Percentiles rank a stretch among this genome's conserved stretches.
These are phyloP conservation scores for Apis dorsata DNA, from an alignment of 1,140 invertebrate species.

Conservation along the genomic window DNA sequence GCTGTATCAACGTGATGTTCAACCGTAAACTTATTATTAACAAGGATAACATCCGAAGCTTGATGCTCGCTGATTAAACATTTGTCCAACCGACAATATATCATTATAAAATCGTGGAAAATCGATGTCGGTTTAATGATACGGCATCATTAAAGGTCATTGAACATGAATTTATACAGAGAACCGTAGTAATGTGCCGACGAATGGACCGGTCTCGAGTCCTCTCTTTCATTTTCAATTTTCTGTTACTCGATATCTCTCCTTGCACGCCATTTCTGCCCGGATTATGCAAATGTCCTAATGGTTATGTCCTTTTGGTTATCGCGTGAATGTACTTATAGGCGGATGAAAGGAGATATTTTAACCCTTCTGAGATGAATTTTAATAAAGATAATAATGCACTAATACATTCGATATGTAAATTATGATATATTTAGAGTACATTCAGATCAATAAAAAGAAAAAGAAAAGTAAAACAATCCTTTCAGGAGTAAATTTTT, in stretches of 20 bases:
- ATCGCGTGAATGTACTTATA: not conserved
- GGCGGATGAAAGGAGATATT: not conserved
- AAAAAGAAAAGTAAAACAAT: too few species aligned
- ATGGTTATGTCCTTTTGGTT: conserved; percentile 18
- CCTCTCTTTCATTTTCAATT: conserved; percentile 54
- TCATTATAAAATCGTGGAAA: conserved; percentile 18
- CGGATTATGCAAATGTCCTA: conserved; percentile 56
- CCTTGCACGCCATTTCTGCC: conserved; percentile 34
- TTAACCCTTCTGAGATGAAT: too few species aligned
- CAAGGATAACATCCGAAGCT: not conserved
- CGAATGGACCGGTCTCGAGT: conserved; percentile 17
- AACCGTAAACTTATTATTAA: not conserved
- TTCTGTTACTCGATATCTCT: conserved; percentile 52
- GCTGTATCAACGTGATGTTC: not conserved
- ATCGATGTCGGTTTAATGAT: not conserved
- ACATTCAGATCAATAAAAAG: too few species aligned
- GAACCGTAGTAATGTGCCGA: conserved; percentile 21
- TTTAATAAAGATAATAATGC: too few species aligned
- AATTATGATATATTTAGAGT: too few species aligned
- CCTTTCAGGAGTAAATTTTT: too few species aligned
- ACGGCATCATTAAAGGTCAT: conserved; percentile 16
- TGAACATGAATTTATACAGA: conserved; percentile 51
- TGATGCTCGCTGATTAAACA: not conserved
- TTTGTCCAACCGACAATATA: not conserved
- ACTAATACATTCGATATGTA: too few species aligned